Evolutionary conservation across 2,113 vertebrate genomes (phyloP), one percentile per base, ranked within the genome.

Genomic region (Notarius lentiginosus): DNA sequence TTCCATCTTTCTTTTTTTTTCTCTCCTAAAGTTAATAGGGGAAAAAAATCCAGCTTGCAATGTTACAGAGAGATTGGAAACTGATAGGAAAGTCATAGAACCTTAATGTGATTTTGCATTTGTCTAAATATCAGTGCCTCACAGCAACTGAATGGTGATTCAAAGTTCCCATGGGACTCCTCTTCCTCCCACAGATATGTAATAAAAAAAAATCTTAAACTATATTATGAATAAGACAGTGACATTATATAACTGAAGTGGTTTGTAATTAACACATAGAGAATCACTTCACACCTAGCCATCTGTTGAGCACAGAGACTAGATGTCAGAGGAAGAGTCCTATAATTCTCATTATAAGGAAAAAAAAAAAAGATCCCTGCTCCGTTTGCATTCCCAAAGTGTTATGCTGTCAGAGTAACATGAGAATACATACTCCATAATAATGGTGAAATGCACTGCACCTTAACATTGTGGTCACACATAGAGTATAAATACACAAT

Each of bases 231-330:
- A 53, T 85, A 55, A 51, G 41, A 84, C 51, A 56, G 83, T 82
- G 68, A 76, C n/a, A 56, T 76, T 82, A 85, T 84, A 73, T 76
- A 85, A 34, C 15, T 47, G 79, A 76, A 72, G 66, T 82, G 83
- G 87, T 76, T 76, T 85, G 87, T 82, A 88, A 88, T 88, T 88
- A 88, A 88, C 84, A 88, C 87, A 22, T 65, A 85, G 84, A 85
- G 51, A 85, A 85, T 65, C 84, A 82, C 73, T 88, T 88, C 87
- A 88, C 87, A 88, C 87, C 68, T 58, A 14, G 68, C 87, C 87
- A 88, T 88, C 87, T 88, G 87, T 22, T 85, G 65, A 75, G 66
- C 22, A 63, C 87, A 73, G 27, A 34, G 56, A 47, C 79, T 18
- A 51, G 51, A 68, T 72, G 79, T 66, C 27, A 55, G 27, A 63